Percentiles rank a stretch among this genome's conserved stretches.
These are phyloP conservation scores for Liopterus haemorrhoidalis DNA, from an alignment of 2,888 invertebrate genomes.

Conservation along the genomic window DNA sequence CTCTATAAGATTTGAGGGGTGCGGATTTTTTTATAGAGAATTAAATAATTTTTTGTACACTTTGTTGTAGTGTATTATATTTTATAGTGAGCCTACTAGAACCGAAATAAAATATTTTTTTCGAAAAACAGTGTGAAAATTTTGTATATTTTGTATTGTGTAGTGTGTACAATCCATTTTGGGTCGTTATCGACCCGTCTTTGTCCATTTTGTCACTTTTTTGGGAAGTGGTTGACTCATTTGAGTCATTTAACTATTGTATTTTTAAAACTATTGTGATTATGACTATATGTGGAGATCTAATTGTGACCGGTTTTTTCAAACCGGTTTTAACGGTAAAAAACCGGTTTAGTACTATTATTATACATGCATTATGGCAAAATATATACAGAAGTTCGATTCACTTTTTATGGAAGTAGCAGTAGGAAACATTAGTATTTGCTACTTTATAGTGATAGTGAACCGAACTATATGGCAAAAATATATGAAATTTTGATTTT, in stretches of 20 bases:
- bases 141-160: conserved; percentile 6
- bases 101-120: not conserved
- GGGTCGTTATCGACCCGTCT: conserved; percentile 18
- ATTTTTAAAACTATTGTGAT: conserved; percentile 40
- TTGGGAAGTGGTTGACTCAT: conserved; percentile 39
- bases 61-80: conserved; percentile 6
- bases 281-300: conserved; percentile 38
- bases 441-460: conserved; percentile 16
- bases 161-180: conserved; percentile 13
- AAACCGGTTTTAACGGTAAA: not conserved
- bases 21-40: too few species aligned
- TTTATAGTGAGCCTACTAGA: not conserved
- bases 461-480: conserved; percentile 17
- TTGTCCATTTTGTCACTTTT: conserved; percentile 41
- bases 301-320: not conserved
- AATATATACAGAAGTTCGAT: conserved; percentile 16
- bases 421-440: conserved; percentile 15
- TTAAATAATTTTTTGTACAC: too few species aligned
- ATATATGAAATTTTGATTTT: conserved; percentile 4
- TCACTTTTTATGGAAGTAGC: not conserved
- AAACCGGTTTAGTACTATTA: conserved; percentile 9
- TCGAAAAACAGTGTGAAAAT: not conserved
- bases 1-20: too few species aligned
- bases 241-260: conserved; percentile 39
- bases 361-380: conserved; percentile 18